phyloP scores from a whole-genome alignment of 2,888 invertebrate genomes.

The Andrena bucephala region DNA sequence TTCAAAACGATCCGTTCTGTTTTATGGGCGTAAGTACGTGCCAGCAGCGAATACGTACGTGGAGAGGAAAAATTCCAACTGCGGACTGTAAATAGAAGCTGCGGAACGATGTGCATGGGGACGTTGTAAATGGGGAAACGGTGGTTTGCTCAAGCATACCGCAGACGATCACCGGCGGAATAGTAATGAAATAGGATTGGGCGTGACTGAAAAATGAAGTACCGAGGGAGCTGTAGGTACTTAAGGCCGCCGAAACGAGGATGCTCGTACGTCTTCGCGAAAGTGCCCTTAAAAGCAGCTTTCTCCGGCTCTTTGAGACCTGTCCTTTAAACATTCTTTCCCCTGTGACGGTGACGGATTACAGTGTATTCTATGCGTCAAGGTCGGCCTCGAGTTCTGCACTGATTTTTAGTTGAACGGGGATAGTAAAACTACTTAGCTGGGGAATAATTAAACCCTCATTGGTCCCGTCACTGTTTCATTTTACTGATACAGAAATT shows the following conservation, averaged over 20 bases:
- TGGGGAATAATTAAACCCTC: too few relatives aligned
- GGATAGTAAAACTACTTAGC: not conserved
- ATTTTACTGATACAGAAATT: too few relatives aligned
- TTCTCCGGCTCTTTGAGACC: not conserved
- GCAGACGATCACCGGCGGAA: not conserved
- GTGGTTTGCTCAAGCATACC: not conserved
- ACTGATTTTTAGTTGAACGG: not conserved
- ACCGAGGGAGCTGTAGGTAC: not conserved
- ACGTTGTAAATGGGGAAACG: too few relatives aligned
- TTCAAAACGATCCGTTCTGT: too few relatives aligned
- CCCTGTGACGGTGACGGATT: not conserved
- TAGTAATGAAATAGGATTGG: not conserved
- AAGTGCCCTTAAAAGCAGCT: not conserved
- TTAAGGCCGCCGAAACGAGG: not conserved
- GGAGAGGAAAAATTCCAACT: too few relatives aligned
- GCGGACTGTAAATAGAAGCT: too few relatives aligned
- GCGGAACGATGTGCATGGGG: too few relatives aligned
- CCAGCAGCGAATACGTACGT: too few relatives aligned
- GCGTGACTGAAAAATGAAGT: not conserved
- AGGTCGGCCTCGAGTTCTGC: not conserved
- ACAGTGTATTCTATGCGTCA: not conserved
- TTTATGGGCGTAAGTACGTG: too few relatives aligned
- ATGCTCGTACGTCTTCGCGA: not conserved
- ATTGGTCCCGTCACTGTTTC: too few relatives aligned
- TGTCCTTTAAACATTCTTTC: not conserved